phyloP scores from a whole-genome alignment of 2,888 invertebrate genomes.

The Laspeyria flexula region DNA sequence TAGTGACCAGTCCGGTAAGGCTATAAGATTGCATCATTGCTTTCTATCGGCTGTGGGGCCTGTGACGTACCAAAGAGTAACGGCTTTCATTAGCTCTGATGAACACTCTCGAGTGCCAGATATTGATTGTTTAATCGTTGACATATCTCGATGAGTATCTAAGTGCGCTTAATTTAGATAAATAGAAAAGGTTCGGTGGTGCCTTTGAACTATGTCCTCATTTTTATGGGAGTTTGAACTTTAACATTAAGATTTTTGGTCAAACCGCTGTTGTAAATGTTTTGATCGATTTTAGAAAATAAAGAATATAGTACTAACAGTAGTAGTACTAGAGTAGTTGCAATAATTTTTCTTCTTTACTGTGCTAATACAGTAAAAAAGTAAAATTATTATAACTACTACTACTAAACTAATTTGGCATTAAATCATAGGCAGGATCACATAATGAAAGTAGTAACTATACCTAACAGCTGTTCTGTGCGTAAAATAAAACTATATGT shows the following conservation, averaged over 20 bases:
- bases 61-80: constrained; percentile 57
- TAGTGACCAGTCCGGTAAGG: constrained; percentile 50
- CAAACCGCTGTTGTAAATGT: too few relatives aligned
- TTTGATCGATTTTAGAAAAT: too few relatives aligned
- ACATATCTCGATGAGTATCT: constrained; percentile 40
- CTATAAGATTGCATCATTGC: constrained; percentile 61
- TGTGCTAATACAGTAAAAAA: too few relatives aligned
- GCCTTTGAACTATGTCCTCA: constrained; percentile 34
- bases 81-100: constrained; percentile 61
- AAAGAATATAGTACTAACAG: too few relatives aligned
- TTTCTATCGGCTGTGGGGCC: constrained; percentile 59
- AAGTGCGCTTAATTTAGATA: constrained; percentile 48
- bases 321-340: too few relatives aligned
- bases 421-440: too few relatives aligned
- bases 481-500: too few relatives aligned
- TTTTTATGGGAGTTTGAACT: constrained; percentile 3
- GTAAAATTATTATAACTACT: too few relatives aligned
- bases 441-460: too few relatives aligned
- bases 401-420: too few relatives aligned
- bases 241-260: not conserved
- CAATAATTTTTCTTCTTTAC: too few relatives aligned
- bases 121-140: constrained; percentile 49
- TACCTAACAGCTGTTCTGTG: too few relatives aligned
- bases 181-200: constrained; percentile 32
- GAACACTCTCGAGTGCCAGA: constrained; percentile 38